Evolutionary conservation across 2,113 vertebrate genomes (phyloP), one percentile per base, ranked within the genome.

Genomic region (Bucco capensis): DNA sequence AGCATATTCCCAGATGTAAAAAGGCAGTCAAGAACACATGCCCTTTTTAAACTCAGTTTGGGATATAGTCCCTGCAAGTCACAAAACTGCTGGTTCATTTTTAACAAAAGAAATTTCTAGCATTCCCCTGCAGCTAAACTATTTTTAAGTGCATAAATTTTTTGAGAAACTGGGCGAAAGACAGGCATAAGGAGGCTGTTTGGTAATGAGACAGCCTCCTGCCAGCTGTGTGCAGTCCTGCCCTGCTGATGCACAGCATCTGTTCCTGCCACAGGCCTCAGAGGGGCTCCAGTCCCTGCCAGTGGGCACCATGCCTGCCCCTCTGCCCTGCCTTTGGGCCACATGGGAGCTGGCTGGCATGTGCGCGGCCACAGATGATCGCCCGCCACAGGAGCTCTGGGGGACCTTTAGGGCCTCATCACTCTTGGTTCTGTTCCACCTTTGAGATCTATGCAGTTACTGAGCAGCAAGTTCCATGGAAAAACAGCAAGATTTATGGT

Each of bases 21-120:
- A 86, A 80, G 14, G 50, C 49, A 73, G 22, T 31, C 31, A 84
- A 77, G 38, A 84, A 54, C 72, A 50, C 67, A 44, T 46, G 21
- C 54, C 37, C 53, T 66, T 61, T 89, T 86, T 53, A 64, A 78
- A 40, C 56, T 50, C n/a, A 73, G 31, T 8, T 69, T 65, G 72
- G 60, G 47, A 19, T 83, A 31, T 2, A 77, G 62, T 54, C 83
- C 71, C 64, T 61, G 71, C 46, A 15, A 53, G 74, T 88, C 66
- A 80, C 85, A 51, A 57, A 87, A 71, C 12, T 9, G 12, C 53
- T 47, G 6, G 67, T 91, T 93, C n/a, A 42, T 71, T 94, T 96
- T 83, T 92, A 83, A 92, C 65, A 19, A 70, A 67, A 54, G 92
- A 84, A 92, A 92, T 82, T 89, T 86, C 92, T 66, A 79, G 78